phyloP scores from a whole-genome alignment of 2,888 invertebrate species.

The Xestia rhomboidea region DNA sequence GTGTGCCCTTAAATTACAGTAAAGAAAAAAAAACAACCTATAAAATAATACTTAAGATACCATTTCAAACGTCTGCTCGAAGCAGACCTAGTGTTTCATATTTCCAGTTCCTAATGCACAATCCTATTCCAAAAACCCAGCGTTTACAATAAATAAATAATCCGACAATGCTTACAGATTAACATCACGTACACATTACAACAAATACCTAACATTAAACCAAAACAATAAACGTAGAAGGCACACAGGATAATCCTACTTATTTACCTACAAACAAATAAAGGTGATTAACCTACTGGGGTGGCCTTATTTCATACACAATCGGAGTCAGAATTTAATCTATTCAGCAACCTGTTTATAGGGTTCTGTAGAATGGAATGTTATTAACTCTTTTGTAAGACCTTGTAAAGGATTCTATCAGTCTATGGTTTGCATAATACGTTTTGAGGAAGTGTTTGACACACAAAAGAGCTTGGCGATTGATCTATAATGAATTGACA shows the following conservation, averaged over 20 bases:
- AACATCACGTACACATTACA: constrained; percentile 17
- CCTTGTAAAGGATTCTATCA: constrained; percentile 10
- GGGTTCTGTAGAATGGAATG: neutral
- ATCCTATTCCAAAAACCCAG: constrained; percentile 2
- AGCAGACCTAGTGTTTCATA: neutral
- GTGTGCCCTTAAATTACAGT: neutral
- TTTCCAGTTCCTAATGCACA: neutral
- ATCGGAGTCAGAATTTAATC: constrained; percentile 18
- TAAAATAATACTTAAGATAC: neutral
- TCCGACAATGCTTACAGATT: constrained; percentile 23
- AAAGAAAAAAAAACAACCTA: neutral
- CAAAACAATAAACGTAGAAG: constrained; percentile 30
- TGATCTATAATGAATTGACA: neutral
- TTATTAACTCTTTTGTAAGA: constrained; percentile 17
- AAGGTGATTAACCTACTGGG: constrained; percentile 45
- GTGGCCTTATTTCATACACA: constrained; percentile 28
- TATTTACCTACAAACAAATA: constrained; percentile 36
- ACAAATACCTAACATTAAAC: constrained; percentile 7
- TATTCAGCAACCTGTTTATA: neutral
- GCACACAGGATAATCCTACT: constrained; percentile 40
- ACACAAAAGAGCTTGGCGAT: constrained; percentile 9
- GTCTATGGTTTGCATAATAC: neutral
- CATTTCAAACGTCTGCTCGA: neutral
- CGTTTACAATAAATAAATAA: constrained; percentile 5
- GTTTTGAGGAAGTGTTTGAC: constrained; percentile 16